These are phyloP conservation scores for Piscicola geometra DNA, from an alignment of 2,888 invertebrate genomes.

Conservation along the genomic window DNA sequence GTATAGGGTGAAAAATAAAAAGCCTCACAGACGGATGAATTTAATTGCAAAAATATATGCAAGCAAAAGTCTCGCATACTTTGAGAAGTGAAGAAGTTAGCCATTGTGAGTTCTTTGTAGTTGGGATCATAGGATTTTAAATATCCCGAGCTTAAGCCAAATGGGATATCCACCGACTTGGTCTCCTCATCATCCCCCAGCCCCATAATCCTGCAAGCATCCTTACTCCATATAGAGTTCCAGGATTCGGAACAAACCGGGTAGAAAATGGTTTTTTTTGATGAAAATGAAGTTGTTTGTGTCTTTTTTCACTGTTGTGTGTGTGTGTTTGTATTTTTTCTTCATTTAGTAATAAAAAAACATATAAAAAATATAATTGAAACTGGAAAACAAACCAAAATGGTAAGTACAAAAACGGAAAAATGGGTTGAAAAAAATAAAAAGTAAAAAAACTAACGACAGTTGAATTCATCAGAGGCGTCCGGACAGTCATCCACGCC, in stretches of 20 bases:
- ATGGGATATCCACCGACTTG: too few relatives aligned
- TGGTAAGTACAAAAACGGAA: too few relatives aligned
- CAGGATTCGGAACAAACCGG: not conserved
- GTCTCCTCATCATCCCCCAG: not conserved
- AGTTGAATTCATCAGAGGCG: conserved; percentile 18
- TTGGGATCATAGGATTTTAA: not conserved
- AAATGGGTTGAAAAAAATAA: too few relatives aligned
- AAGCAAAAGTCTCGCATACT: not conserved
- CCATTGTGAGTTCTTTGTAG: not conserved
- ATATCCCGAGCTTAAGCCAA: too few relatives aligned
- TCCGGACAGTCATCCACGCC: conserved; percentile 1
- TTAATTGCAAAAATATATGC: not conserved
- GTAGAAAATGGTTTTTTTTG: not conserved
- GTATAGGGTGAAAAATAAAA: not conserved
- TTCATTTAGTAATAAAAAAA: too few relatives aligned
- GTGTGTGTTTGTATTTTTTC: too few relatives aligned
- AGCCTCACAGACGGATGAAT: not conserved
- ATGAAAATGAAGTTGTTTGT: not conserved
- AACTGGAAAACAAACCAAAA: too few relatives aligned
- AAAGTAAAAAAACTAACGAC: too few relatives aligned
- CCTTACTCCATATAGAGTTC: conserved; percentile 1
- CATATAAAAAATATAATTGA: too few relatives aligned
- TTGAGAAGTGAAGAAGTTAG: not conserved
- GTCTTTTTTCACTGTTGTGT: not conserved
- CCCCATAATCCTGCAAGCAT: not conserved